Base-by-base conservation (phyloP, 2,113 vertebrate species). In the Microcebus tavaratra region DNA sequence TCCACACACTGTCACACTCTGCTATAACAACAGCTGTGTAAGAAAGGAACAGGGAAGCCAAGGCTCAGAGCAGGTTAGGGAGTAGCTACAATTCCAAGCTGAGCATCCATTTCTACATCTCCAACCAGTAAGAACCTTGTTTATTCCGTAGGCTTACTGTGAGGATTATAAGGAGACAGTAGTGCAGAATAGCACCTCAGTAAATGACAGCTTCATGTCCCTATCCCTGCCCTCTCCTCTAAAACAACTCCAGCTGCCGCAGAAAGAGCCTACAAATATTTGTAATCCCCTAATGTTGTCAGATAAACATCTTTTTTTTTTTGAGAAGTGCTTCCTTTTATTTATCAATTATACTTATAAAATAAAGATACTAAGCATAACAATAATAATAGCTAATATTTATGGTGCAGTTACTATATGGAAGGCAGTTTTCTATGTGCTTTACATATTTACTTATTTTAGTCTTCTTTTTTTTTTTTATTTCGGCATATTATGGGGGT, bases 311-410 rank as follows among this genome's bases (percentile, higher is more conserved):
- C 39, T 48, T 76, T n/a, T n/a, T n/a, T n/a, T n/a, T n/a, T n/a
- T n/a, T n/a, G n/a, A 95, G n/a, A 89, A 95, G n/a, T 4, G 18
- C 48, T 97, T 67, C 6, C 27, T 79, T 55, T 96, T 63, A 67
- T 73, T 72, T 75, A 34, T 68, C 42, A 85, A 4, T 59, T 17
- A 17, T 80, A 25, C 36, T 80, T 70, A 65, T 10, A 86, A 73
- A 79, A 81, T 27, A 48, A 80, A 90, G 31, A 88, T 42, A 65
- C 59, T n/a, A 50, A 14, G 14, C 65, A 39, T 2, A 73, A 34
- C 14, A 79, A 29, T 25, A 85, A 27, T 75, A 75, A 65, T 12
- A n/a, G 34, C 3, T 70, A 88, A 25, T 5, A 31, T 13, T 68
- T 29, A 21, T 0, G 14, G 15, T 45, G 34, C 1, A 34, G 23